A percentile compares a stretch with the other conserved stretches of the same genome.
Evolutionary conservation across 2,888 invertebrate genomes (phyloP).

Genomic region (Scelioninae gen. 1): DNA sequence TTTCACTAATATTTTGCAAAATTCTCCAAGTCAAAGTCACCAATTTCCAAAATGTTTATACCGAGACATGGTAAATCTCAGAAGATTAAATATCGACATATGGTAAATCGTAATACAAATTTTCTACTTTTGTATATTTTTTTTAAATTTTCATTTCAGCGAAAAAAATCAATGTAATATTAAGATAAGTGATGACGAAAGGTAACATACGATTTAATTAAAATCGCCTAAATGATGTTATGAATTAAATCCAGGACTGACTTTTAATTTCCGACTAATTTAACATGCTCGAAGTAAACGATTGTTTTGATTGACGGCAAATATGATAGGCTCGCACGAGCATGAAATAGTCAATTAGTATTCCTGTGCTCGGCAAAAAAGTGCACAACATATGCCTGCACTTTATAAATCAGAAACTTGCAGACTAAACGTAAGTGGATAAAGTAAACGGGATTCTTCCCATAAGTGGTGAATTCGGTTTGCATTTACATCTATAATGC

Average conservation of each 20-base stretch:
- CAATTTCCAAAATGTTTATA: too few species aligned
- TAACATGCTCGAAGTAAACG: conserved; percentile 36
- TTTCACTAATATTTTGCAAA: neutral
- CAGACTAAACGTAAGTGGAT: conserved; percentile 18
- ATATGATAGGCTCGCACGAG: conserved; percentile 56
- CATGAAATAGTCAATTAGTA: conserved; percentile 56
- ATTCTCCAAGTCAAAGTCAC: too few species aligned
- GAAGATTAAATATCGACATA: conserved; percentile 35
- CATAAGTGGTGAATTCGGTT: conserved; percentile 2
- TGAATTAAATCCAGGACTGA: conserved; percentile 12
- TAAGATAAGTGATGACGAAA: conserved; percentile 10
- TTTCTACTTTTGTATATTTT: too few species aligned
- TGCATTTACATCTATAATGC: conserved; percentile 26
- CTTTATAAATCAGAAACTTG: conserved; percentile 45
- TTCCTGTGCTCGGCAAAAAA: conserved; percentile 21
- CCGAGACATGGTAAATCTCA: conserved; percentile 36
- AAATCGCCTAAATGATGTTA: conserved; percentile 12
- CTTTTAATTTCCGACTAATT: conserved; percentile 46
- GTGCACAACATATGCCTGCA: conserved; percentile 13
- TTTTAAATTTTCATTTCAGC: too few species aligned
- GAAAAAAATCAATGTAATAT: too few species aligned
- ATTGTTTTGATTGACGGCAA: conserved; percentile 51
- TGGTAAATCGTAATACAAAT: too few species aligned
- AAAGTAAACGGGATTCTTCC: conserved; percentile 41
- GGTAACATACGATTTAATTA: conserved; percentile 1